Base-by-base conservation (phyloP, 2,888 invertebrate species). In the Leucophenga montana region DNA sequence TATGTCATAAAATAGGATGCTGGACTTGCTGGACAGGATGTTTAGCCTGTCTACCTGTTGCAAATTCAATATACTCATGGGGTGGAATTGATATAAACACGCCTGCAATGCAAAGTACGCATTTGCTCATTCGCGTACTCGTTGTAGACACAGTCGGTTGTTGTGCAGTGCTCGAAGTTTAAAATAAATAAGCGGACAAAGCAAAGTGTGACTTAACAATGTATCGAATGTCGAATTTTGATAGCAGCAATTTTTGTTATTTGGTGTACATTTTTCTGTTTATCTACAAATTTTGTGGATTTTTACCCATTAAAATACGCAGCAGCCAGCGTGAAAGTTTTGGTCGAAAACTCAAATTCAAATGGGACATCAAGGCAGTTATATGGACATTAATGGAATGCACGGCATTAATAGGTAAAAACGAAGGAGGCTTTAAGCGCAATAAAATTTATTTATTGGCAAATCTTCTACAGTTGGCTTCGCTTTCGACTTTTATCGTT, bases 201-300 rank as follows among this genome's bases (percentile, higher is more conserved):
- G n/a, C n/a, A n/a, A n/a, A n/a, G 27, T 2, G 2, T 27, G 27
- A 27, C 3, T 27, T 27, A 27, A 27, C 2, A 27, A 27, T 27
- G 27, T 27, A 3, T 39, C 9, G 16, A 5, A 14, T 44, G 16
- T 39, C 44, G 20, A 54, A 70, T 31, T 70, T 54, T 16, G 48
- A 64, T n/a, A 71, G 70, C 62, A 69, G 65, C 57, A 71, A 77
- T 14, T 74, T 78, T 11, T 72, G 67, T 4, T 85, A 80, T 66
- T 76, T 82, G 6, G 73, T 80, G 18, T 82, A 78, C 77, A 84
- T 84, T 27, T 80, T 84, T 74, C 75, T 77, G 56, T 77, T 79
- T 20, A 75, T 83, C 14, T 83, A 77, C 33, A 82, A 82, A 75
- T 14, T 77, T 9, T 76, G 78, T 62, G 83, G 80, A 0, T 78